These are phyloP conservation scores for Haliclystus octoradiatus DNA, from an alignment of 30 jellyfish, hydroid and myxozoan species.

Conservation along the genomic window DNA sequence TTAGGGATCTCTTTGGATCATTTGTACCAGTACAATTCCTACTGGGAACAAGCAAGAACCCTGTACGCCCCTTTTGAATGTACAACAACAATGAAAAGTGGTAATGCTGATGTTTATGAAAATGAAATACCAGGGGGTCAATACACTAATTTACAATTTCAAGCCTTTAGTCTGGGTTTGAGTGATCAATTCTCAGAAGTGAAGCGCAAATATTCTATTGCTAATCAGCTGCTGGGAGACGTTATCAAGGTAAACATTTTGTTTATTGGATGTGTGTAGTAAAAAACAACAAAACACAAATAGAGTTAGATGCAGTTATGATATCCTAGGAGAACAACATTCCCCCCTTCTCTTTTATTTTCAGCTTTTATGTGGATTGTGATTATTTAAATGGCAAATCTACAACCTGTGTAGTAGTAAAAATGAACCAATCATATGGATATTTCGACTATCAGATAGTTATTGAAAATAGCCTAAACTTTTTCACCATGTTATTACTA, in stretches of 20 bases:
- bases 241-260: conserved; percentile 69
- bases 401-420: too few relatives aligned
- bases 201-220: conserved; percentile 77
- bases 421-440: too few relatives aligned
- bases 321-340: too few relatives aligned
- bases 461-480: too few relatives aligned
- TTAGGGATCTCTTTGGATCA: conserved; percentile 70
- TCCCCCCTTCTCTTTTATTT: too few relatives aligned
- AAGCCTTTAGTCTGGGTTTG: conserved; percentile 97
- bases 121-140: conserved; percentile 99
- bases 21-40: conserved; percentile 79
- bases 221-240: conserved; percentile 93
- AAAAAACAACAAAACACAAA: too few relatives aligned
- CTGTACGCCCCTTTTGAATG: conserved; percentile 99
- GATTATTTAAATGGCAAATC: too few relatives aligned
- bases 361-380: too few relatives aligned
- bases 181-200: conserved; percentile 92
- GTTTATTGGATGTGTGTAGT: too few relatives aligned
- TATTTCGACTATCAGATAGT: too few relatives aligned
- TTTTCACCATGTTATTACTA: too few relatives aligned
- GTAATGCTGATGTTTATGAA: conserved; percentile 93
- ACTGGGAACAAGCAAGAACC: conserved; percentile 95
- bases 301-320: too few relatives aligned
- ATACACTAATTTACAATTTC: conserved; percentile 96
- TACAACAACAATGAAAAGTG: conserved; percentile 93